These are phyloP conservation scores for Rynchops niger DNA, from an alignment of 2,113 vertebrate genomes.

Conservation along the genomic window DNA sequence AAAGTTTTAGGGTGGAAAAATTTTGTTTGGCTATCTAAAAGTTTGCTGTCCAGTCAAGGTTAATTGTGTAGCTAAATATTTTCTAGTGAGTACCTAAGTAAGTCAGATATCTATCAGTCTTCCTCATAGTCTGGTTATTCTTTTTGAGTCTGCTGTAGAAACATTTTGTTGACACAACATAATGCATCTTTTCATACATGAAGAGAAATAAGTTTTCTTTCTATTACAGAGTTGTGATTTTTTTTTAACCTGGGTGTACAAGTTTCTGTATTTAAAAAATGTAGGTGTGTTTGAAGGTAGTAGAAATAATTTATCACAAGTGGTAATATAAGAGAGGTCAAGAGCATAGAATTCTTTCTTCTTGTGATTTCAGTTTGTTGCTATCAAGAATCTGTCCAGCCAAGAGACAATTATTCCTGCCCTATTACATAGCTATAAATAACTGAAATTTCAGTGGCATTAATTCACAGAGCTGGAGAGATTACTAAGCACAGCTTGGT, in stretches of 20 bases:
- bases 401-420: background rate
- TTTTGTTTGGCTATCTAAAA: background rate
- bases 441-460: background rate
- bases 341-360: background rate
- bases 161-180: fast-evolving
- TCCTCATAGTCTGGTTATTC: background rate
- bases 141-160: background rate
- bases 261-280: background rate
- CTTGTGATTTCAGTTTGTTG: background rate
- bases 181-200: background rate
- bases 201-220: background rate
- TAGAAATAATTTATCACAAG: background rate
- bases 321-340: background rate
- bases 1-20: background rate
- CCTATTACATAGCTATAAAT: background rate
- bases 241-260: background rate
- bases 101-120: background rate
- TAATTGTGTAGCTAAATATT: background rate
- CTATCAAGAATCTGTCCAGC: background rate
- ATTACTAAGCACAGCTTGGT: background rate
- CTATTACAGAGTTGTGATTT: background rate
- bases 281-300: background rate
- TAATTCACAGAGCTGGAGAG: background rate
- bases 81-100: background rate
- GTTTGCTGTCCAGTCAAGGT: background rate